These are phyloP conservation scores for Augochlora pura DNA, from an alignment of 1,140 invertebrate species.

Conservation along the genomic window DNA sequence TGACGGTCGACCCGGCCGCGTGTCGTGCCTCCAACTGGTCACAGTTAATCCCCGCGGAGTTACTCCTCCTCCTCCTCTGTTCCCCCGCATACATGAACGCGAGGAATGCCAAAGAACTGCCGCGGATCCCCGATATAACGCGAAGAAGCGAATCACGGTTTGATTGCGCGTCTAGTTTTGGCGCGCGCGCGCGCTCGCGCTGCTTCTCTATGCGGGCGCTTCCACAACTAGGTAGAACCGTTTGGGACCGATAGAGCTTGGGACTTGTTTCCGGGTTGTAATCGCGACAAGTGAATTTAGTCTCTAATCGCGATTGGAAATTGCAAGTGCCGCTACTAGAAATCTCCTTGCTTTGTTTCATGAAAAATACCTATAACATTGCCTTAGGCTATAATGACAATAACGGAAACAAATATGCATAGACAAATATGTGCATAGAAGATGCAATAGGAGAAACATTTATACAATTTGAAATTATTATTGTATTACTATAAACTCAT, in stretches of 20 bases:
- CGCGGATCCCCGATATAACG: slow-evolving; percentile 5
- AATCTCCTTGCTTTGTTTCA: no score
- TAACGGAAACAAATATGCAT: no score
- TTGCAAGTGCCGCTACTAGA: no score
- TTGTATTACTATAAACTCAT: no score
- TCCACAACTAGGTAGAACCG: not conserved
- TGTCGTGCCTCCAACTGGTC: slow-evolving; percentile 70
- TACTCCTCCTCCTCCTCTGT: slow-evolving; percentile 50
- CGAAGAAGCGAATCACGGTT: slow-evolving; percentile 28
- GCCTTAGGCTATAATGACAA: no score
- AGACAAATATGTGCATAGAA: no score
- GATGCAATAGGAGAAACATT: no score
- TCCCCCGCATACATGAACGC: slow-evolving; percentile 58
- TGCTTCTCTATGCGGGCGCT: not conserved
- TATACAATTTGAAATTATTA: no score
- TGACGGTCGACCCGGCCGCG: slow-evolving; percentile 62
- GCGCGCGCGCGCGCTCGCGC: not conserved
- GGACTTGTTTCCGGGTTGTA: not conserved
- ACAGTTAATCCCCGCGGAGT: slow-evolving; percentile 53
- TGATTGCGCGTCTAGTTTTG: slow-evolving; percentile 19
- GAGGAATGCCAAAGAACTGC: slow-evolving; percentile 35
- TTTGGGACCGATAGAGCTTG: not conserved
- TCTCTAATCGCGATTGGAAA: no score
- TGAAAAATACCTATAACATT: no score
- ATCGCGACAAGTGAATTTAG: no score